Base-by-base conservation (phyloP, 2,113 vertebrate species). In the Natator depressus region DNA sequence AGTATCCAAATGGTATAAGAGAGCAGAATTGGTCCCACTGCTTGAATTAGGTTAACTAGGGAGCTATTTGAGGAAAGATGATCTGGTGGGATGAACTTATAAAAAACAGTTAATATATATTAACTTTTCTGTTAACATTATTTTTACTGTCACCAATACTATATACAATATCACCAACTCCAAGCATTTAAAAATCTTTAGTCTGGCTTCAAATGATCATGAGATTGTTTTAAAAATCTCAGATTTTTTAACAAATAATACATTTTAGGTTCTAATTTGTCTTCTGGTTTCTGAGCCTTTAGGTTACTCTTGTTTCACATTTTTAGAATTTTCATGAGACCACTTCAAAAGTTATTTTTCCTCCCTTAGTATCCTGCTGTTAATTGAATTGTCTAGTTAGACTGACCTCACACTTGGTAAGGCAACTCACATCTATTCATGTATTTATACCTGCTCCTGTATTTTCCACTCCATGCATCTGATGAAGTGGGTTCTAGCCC, bases 11-110 rank as follows among this genome's bases (percentile, higher is more conserved):
- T 3, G 22, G 25, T 87, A 94, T 95, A 72, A 82, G 62, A 53
- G 78, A 96, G 49, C 49, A 94, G 51, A 35, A 91, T 88, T 94
- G 83, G 69, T 94, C 95, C 46, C 83, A 19, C 59, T 88, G 35
- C 38, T 91, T 82, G 46, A 93, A 47, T 83, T 93, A 79, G 88
- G 85, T 53, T 69, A 93, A 94, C 35, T 31, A n/a, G 17, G 29
- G 8, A 69, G 31, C 16, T 69, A 19, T 69, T 69, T 69, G 62
- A 69, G 62, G 31, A 69, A 69, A 17, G 62, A n/a, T 69, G 31
- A n/a, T n/a, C 35, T 16, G 31, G 31, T 69, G 35, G 62, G 31
- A 69, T 19, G 62, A 69, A 69, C 2, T n/a, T 14, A n/a, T 69
- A 8, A n/a, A 14, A 69, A 50, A 80, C 53, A 92, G 84, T 82